A percentile compares a stretch with the other conserved stretches of the same genome.
These are phyloP conservation scores for Florisuga fusca DNA, from an alignment of 2,797 vertebrate genomes.

Conservation along the genomic window DNA sequence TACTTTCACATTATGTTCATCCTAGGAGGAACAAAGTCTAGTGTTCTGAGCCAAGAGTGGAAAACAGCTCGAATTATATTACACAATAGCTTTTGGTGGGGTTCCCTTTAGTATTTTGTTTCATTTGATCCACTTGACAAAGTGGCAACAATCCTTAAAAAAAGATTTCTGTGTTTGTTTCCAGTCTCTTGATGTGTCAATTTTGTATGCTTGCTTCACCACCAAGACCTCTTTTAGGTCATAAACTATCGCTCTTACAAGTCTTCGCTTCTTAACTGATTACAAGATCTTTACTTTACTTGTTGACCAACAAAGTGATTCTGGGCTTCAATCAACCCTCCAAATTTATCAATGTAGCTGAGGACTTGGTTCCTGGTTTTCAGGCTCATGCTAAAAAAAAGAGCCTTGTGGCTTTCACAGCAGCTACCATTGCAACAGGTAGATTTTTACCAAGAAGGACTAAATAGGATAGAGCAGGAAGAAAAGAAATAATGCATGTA, in stretches of 20 bases:
- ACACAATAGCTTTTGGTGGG: neutral
- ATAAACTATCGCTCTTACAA: neutral
- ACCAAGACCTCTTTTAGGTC: neutral
- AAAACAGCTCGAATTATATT: neutral
- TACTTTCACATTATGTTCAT: neutral
- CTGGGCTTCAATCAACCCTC: neutral
- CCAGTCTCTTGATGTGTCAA: neutral
- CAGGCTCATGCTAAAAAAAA: neutral
- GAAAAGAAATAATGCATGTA: neutral
- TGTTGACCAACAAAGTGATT: neutral
- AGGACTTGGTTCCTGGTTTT: neutral
- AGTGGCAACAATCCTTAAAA: neutral
- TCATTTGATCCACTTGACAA: neutral
- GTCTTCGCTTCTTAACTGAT: neutral
- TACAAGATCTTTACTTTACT: neutral
- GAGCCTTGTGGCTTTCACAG: neutral
- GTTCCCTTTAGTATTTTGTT: neutral
- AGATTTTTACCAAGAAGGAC: neutral
- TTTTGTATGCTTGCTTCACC: neutral
- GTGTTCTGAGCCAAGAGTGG: neutral
- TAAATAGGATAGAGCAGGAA: neutral
- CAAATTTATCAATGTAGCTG: neutral
- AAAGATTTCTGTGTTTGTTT: neutral
- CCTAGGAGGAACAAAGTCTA: neutral
- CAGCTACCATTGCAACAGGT: neutral